Conservation (phyloP, 2,113 vertebrate genomes). For the Poeciliopsis turrubarensis region DNA sequence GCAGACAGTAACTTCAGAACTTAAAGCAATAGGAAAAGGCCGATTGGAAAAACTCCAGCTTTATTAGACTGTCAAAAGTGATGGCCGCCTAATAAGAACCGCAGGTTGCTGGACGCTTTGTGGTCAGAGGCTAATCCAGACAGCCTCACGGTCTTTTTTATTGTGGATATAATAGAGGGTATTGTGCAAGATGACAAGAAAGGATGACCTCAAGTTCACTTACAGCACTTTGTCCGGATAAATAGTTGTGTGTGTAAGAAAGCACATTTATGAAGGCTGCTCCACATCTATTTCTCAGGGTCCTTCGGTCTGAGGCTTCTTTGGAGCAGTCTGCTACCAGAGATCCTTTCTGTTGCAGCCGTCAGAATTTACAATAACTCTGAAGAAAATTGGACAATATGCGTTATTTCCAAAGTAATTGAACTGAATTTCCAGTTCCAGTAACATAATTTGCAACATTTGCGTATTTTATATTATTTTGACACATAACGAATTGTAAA, state of each 20-base stretch:
- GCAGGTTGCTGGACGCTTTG: conserved; percentile 55
- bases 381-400: too few species aligned
- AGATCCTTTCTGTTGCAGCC: too few species aligned
- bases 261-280: conserved; percentile 14
- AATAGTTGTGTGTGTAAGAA: conserved; percentile 9
- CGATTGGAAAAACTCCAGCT: conserved; percentile 50
- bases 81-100: conserved; percentile 62
- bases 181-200: conserved; percentile 43
- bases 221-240: conserved; percentile 25
- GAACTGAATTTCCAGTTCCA: too few species aligned
- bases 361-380: too few species aligned
- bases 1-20: conserved; percentile 46
- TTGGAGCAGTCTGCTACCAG: too few species aligned
- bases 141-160: conserved; percentile 20
- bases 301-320: too few species aligned
- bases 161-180: conserved; percentile 42
- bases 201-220: conserved; percentile 64
- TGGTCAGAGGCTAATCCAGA: conserved; percentile 42
- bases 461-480: too few species aligned
- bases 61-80: conserved; percentile 71
- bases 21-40: conserved; percentile 57
- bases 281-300: too few species aligned
- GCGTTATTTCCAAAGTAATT: too few species aligned
- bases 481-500: too few species aligned
- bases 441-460: too few species aligned